Base-by-base conservation (phyloP, 2,797 vertebrate genomes). In the Rallus crepitans region DNA sequence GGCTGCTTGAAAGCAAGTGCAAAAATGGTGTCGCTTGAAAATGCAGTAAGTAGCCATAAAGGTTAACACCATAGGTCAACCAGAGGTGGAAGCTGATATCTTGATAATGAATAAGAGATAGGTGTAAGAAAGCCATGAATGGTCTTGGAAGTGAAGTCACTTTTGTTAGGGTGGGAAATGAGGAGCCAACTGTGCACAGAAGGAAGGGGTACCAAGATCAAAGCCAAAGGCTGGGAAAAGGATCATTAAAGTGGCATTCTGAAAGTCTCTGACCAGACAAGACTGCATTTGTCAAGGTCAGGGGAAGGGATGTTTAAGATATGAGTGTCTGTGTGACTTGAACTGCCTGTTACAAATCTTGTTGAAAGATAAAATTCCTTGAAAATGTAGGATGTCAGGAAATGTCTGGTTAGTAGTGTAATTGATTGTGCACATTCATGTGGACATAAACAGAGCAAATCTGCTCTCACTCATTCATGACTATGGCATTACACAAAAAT, bases 311-410 rank as follows among this genome's bases (percentile, higher is more conserved):
- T 95, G 72, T 90, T 96, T 91, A 95, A 95, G 87, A 93, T 94
- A 89, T 47, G 89, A 96, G 93, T 87, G 90, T 94, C 89, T 96
- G 89, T 96, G 88, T 93, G 95, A 95, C 87, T 96, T 95, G 91
- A 96, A 88, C 77, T 91, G 90, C 77, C 93, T 94, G 80, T 94
- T 93, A 94, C 82, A 94, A 94, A 94, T 93, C 90, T 82, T 90
- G 72, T 68, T 94, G 96, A 94, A 94, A 95, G 91, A 94, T 94
- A 94, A 94, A 85, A 77, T 93, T 82, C 64, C 95, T 80, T 91
- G 80, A 89, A 94, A 96, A 94, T 64, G 56, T 56, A 79, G 24
- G 66, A 79, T 84, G 90, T 87, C 77, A 80, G 87, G 73, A 96
- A 96, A 94, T 24, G 70, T 86, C 91, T 94, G 82, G 52, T 73